Evolutionary conservation across 2,797 vertebrate genomes (phyloP), one percentile per base, ranked within the genome.

Genomic region (Sus cebifrons): DNA sequence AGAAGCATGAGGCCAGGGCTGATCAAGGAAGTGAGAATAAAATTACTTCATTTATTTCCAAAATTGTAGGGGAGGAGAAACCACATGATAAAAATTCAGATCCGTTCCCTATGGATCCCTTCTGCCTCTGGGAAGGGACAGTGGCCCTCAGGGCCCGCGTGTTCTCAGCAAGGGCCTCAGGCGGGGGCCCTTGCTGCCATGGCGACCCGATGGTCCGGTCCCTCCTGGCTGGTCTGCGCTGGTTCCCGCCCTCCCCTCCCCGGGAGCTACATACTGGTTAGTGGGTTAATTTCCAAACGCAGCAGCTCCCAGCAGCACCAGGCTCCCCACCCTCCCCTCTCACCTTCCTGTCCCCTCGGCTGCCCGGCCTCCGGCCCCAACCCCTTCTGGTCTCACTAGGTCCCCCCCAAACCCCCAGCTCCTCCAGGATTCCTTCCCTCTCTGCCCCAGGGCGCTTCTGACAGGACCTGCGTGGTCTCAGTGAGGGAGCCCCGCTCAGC

Each of bases 31-130:
- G 44, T 40, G 70, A 97, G 96, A 98, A 98, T 93, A 97, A 97
- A 98, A 96, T 90, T 52, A 86, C 40, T 60, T 93, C 87, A 81
- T 97, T 97, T 95, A 95, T 97, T 98, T 81, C 89, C 91, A 49
- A 97, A 96, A 94, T 54, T 32, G 27, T 29, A 60, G 74, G 32
- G 87, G n/a, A 3, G 29, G 86, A 74, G 92, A 54, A 81, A 75
- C 60, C 70, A 96, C 36, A 8, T 15, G 56, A 82, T 83, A 96
- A 52, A 96, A 97, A 95, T 86, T 65, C 95, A 71, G 77, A 32
- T 65, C 94, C 44, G 79, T 64, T 82, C 84, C 91, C 94, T 64
- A 32, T 4, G 54, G 84, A 49, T 44, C 92, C 29, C 4, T 67
- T 60, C 60, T 44, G 95, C 52, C 60, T 67, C 36, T 27, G 16